Conservation (phyloP, 2,113 vertebrate genomes). For the Manacus vitellinus region DNA sequence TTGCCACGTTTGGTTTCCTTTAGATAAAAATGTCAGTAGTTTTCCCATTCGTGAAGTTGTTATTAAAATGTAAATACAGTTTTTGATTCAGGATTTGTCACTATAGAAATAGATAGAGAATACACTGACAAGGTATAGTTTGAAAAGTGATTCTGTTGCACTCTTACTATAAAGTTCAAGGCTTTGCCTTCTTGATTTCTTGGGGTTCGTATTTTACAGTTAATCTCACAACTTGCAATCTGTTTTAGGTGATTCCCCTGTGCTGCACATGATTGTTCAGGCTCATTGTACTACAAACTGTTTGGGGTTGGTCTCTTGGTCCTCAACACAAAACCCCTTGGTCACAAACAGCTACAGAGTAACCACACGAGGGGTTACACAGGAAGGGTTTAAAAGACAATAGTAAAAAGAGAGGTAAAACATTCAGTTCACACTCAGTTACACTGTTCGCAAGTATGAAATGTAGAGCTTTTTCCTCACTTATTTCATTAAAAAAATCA, state of each 20-base stretch:
- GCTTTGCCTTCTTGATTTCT: background rate
- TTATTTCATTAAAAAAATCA: background rate
- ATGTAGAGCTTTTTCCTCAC: background rate
- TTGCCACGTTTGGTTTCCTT: background rate
- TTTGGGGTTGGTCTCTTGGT: background rate
- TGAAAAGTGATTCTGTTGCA: background rate
- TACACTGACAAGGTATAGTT: background rate
- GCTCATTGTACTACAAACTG: background rate
- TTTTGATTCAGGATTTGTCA: background rate
- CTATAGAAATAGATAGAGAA: background rate
- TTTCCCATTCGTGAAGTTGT: background rate
- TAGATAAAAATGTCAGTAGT: background rate
- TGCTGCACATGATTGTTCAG: background rate
- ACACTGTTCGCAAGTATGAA: background rate
- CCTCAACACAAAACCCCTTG: fast-evolving
- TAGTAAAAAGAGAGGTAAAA: background rate
- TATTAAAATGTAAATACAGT: background rate
- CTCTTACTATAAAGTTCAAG: background rate
- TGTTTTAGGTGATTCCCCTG: background rate
- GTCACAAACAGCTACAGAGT: background rate
- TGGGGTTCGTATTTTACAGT: background rate
- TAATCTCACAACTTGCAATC: background rate
- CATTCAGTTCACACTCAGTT: background rate
- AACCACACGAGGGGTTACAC: fast-evolving
- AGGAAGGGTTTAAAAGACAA: background rate